Evolutionary conservation across 1,140 invertebrate species (phyloP).

Genomic region (Radopholus similis): DNA sequence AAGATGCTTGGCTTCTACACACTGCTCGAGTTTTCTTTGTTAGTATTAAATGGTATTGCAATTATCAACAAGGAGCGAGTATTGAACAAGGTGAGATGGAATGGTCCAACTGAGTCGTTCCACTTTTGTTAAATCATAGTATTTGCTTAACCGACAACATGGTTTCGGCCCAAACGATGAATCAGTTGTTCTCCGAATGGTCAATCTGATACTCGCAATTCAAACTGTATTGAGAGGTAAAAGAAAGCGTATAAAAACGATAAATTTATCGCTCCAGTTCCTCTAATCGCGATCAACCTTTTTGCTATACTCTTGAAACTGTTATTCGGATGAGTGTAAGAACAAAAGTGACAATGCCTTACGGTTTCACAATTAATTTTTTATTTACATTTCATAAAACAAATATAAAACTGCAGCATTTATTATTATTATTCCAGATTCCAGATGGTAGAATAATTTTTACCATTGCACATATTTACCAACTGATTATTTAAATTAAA

Average conservation of each 20-base stretch:
- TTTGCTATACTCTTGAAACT: conserved; percentile 41
- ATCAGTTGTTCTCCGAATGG: conserved; percentile 37
- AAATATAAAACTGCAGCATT: too few relatives aligned
- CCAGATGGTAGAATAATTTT: too few relatives aligned
- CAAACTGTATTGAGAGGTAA: conserved; percentile 51
- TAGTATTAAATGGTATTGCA: conserved; percentile 49
- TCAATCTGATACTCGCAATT: conserved; percentile 44
- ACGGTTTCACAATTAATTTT: background rate
- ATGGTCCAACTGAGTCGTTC: background rate
- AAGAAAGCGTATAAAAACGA: background rate
- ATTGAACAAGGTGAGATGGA: conserved; percentile 49
- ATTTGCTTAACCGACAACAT: conserved; percentile 19
- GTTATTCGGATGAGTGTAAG: conserved; percentile 8
- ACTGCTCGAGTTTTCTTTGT: conserved; percentile 46
- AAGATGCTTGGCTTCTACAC: conserved; percentile 42
- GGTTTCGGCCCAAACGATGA: conserved; percentile 40
- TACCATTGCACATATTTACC: too few relatives aligned
- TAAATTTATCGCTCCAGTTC: conserved; percentile 41
- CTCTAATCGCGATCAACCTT: conserved; percentile 48
- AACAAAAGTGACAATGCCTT: too few relatives aligned
- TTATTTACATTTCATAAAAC: background rate
- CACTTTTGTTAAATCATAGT: conserved; percentile 9
- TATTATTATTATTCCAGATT: too few relatives aligned
- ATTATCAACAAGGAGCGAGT: conserved; percentile 48
- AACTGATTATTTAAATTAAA: background rate